Percentiles rank a stretch among this genome's conserved stretches.
phyloP scores from a whole-genome alignment of 2,113 vertebrate genomes.

The Salvelinus namaycush region DNA sequence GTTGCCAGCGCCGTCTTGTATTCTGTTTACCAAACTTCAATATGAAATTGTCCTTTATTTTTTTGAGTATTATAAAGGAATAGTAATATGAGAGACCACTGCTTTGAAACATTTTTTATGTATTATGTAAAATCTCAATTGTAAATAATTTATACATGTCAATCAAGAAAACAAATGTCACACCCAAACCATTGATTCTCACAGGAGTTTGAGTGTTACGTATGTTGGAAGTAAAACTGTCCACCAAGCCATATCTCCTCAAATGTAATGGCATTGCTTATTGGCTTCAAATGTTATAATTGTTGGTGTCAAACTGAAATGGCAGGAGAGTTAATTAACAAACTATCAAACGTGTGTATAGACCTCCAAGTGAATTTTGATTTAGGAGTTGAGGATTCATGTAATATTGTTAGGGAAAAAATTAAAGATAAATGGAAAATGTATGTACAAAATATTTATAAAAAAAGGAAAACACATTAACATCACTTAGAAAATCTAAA shows the following conservation, averaged over 20 bases:
- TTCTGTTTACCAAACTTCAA: background rate
- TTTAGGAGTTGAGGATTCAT: background rate
- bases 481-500: background rate
- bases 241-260: background rate
- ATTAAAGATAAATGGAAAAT: background rate
- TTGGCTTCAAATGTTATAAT: background rate
- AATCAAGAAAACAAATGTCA: constrained; percentile 20
- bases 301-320: background rate
- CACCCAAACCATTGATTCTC: constrained; percentile 25
- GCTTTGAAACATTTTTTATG: background rate
- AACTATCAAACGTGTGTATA: background rate
- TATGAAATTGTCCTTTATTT: background rate
- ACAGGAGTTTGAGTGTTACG: background rate
- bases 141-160: constrained; percentile 24
- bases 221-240: background rate
- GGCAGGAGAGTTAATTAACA: background rate
- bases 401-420: background rate
- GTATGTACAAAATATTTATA: constrained; percentile 7
- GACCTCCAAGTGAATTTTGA: background rate
- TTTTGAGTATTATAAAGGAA: background rate
- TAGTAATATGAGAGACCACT: background rate
- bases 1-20: background rate
- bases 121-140: constrained; percentile 19
- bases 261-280: background rate
- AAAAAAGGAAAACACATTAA: background rate